Conservation (phyloP, 2,888 invertebrate species). For the Drosophila merina region DNA sequence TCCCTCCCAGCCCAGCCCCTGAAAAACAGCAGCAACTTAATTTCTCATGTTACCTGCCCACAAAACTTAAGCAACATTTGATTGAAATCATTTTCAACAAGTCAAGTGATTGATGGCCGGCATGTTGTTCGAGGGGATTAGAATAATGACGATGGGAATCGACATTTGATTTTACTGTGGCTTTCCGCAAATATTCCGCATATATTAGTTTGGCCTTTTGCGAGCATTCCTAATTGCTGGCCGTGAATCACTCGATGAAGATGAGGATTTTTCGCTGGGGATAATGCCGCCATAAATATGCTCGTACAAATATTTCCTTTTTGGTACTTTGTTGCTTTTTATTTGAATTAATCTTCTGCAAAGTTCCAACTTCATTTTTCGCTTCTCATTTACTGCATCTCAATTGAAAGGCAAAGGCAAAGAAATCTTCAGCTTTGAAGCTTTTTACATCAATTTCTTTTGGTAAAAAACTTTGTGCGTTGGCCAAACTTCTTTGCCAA, state of each 20-base stretch:
- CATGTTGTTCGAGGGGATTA: constrained; percentile 42
- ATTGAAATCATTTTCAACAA: constrained; percentile 58
- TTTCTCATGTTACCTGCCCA: constrained; percentile 57
- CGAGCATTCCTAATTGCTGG: constrained; percentile 14
- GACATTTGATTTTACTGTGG: constrained; percentile 48
- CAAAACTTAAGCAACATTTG: constrained; percentile 53
- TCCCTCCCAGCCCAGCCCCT: neutral
- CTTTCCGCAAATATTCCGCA: constrained; percentile 11
- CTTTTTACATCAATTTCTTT: constrained; percentile 72
- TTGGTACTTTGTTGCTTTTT: constrained; percentile 13
- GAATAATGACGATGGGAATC: constrained; percentile 51
- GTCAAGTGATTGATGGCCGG: constrained; percentile 55
- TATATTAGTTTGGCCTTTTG: constrained; percentile 16
- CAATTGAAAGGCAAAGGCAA: constrained; percentile 40
- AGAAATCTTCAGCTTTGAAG: constrained; percentile 35
- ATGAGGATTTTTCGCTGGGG: constrained; percentile 7
- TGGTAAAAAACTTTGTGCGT: constrained; percentile 48
- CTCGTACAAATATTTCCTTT: constrained; percentile 2
- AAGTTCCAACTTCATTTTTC: constrained; percentile 48
- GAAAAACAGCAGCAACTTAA: constrained; percentile 42
- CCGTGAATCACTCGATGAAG: neutral
- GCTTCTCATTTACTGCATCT: constrained; percentile 44
- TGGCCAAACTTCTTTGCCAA: constrained; percentile 55
- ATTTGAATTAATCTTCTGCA: constrained; percentile 61
- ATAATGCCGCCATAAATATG: constrained; percentile 13